Evolutionary conservation across 2,113 vertebrate genomes (phyloP).

Genomic region (Phasianus colchicus): DNA sequence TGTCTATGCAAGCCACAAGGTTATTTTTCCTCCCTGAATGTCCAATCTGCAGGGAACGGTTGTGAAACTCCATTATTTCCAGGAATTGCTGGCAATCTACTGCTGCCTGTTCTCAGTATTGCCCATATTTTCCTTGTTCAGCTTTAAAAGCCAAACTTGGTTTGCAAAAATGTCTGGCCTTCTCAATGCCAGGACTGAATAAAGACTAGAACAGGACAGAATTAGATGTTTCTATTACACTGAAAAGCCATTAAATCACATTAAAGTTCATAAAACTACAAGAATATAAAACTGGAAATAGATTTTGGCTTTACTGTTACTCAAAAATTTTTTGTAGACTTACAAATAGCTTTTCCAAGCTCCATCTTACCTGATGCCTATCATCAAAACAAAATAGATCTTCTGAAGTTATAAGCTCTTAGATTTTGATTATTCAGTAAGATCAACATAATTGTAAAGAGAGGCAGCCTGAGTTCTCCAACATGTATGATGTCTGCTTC

Average conservation of each 20-base stretch:
- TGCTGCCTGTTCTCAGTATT: conserved; percentile 39
- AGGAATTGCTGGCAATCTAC: conserved; percentile 73
- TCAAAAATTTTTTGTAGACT: conserved; percentile 34
- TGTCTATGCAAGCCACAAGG: conserved; percentile 5
- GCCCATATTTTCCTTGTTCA: conserved; percentile 68
- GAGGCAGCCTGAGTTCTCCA: neutral
- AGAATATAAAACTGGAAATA: conserved; percentile 45
- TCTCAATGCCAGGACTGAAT: conserved; percentile 42
- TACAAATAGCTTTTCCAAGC: conserved; percentile 5
- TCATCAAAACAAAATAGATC: neutral
- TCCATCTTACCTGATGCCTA: conserved; percentile 17
- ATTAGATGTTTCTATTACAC: conserved; percentile 44
- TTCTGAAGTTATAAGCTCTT: neutral
- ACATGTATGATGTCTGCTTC: neutral
- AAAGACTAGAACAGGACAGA: conserved; percentile 35
- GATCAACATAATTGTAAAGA: neutral
- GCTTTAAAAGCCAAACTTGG: conserved; percentile 66
- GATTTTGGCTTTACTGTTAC: conserved; percentile 43
- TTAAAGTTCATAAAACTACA: conserved; percentile 29
- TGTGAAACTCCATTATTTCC: conserved; percentile 76
- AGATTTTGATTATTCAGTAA: neutral
- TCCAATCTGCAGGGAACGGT: conserved; percentile 45
- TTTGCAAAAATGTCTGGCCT: conserved; percentile 57
- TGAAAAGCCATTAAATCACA: conserved; percentile 32
- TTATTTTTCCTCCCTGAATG: conserved; percentile 48